Evolutionary conservation across 2,797 vertebrate species (phyloP).

Genomic region (Malurus leucopterus): DNA sequence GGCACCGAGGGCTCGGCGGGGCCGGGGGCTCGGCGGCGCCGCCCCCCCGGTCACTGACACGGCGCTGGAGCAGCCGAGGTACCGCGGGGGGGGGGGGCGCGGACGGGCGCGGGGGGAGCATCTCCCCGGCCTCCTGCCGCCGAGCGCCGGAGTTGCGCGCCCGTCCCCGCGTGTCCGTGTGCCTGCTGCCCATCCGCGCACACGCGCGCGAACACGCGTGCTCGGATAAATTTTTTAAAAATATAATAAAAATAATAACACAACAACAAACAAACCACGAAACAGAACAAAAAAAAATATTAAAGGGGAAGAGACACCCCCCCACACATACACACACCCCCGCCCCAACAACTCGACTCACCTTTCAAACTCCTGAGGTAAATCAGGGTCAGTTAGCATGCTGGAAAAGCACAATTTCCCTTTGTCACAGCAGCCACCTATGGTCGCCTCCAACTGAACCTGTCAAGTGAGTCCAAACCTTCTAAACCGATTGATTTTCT

Average conservation of each 20-base stretch:
- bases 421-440: slow-evolving; percentile 89
- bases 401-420: slow-evolving; percentile 86
- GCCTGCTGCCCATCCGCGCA: background rate
- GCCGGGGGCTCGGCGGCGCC: background rate
- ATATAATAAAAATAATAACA: background rate
- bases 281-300: background rate
- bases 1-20: background rate
- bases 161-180: background rate
- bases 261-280: background rate
- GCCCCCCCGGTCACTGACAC: background rate
- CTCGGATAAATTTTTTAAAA: background rate
- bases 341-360: slow-evolving; percentile 73
- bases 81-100: background rate
- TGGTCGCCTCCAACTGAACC: slow-evolving; percentile 85
- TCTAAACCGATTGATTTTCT: slow-evolving; percentile 81
- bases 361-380: slow-evolving; percentile 98
- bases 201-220: background rate
- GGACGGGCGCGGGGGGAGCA: background rate
- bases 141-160: slow-evolving; percentile 60
- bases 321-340: background rate
- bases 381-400: slow-evolving; percentile 98
- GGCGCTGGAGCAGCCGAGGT: background rate
- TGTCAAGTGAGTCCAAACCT: slow-evolving; percentile 92
- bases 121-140: slow-evolving; percentile 23
- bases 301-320: background rate